Base-by-base conservation (phyloP, 1,140 invertebrate genomes). In the Drepana arcuata region DNA sequence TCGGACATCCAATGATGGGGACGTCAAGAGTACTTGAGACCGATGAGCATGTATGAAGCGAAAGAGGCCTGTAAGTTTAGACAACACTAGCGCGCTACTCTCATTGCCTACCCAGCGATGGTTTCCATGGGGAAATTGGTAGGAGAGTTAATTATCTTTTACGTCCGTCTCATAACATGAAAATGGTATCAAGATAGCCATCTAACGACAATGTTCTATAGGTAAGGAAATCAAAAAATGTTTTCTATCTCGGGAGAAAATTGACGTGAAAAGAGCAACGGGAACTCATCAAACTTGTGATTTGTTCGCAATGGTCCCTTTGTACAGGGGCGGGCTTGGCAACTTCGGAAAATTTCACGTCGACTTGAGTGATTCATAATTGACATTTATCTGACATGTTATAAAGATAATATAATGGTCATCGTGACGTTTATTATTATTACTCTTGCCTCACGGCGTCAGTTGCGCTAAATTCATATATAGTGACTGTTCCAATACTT, bases 241-340 rank as follows among this genome's bases (percentile, higher is more conserved):
- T 14, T 37, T 29, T 35, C 11, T 31, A 6, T 15, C 21, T 16
- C 30, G 33, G 18, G 14, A 27, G 24, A 39, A 40, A 34, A 40
- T 46, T 21, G 36, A 34, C 12, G 16, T 1, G n/a, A 21, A 21
- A 2, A 30, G 16, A 29, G 7, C n/a, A 18, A 21, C 4, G 18
- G 4, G 33, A 44, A 49, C 37, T 54, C 39, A 49, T 42, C 35
- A 43, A 54, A 49, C 5, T 54, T 42, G 24, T 34, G 36, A 43
- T 49, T 54, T 42, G 41, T 52, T 44, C 23, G 16, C 16, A 21
- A n/a, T n/a, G n/a, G n/a, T n/a, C n/a, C n/a, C n/a, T n/a, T n/a
- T n/a, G n/a, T n/a, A n/a, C n/a, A n/a, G n/a, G n/a, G n/a, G n/a
- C n/a, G n/a, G n/a, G n/a, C n/a, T n/a, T n/a, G n/a, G n/a, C n/a